phyloP scores from a whole-genome alignment of 2,113 vertebrate genomes.

The Zingel zingel region DNA sequence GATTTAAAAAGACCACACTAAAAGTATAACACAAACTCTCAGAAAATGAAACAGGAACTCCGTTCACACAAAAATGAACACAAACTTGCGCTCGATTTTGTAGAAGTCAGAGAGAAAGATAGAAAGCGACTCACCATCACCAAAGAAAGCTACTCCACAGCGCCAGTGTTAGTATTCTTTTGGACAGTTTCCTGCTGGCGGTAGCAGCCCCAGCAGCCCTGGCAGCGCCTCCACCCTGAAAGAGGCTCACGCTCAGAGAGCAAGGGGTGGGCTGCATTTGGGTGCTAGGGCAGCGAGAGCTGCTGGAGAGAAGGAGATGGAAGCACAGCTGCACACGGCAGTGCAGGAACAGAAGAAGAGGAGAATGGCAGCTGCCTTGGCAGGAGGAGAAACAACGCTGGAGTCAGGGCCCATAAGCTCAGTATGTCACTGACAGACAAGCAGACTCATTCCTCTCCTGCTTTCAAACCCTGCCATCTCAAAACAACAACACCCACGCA shows the following conservation, averaged over 20 bases:
- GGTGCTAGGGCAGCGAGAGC: slow-evolving; percentile 61
- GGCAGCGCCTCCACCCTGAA: slow-evolving; percentile 70
- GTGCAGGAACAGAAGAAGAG: slow-evolving; percentile 53
- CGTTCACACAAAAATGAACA: neutral
- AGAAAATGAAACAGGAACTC: slow-evolving; percentile 20
- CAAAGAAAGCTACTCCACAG: slow-evolving; percentile 76
- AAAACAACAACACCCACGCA: slow-evolving; percentile 90
- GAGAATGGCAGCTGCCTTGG: slow-evolving; percentile 54
- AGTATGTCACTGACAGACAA: slow-evolving; percentile 75
- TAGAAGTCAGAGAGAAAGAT: slow-evolving; percentile 21
- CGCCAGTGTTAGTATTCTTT: slow-evolving; percentile 59
- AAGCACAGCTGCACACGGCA: slow-evolving; percentile 67
- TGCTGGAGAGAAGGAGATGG: slow-evolving; percentile 61
- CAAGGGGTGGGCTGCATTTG: slow-evolving; percentile 69
- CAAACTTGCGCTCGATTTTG: neutral
- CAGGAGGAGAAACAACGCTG: slow-evolving; percentile 48
- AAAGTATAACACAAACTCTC: slow-evolving; percentile 18
- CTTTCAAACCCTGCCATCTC: slow-evolving; percentile 85
- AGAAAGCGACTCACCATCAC: slow-evolving; percentile 84
- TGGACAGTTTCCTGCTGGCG: slow-evolving; percentile 68
- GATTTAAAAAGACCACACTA: neutral
- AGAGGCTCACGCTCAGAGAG: slow-evolving; percentile 70
- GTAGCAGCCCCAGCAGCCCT: slow-evolving; percentile 59
- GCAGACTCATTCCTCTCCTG: slow-evolving; percentile 76
- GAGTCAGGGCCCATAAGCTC: slow-evolving; percentile 71